These are phyloP conservation scores for Periphyllus acericola DNA, from an alignment of 2,888 invertebrate species.

Conservation along the genomic window DNA sequence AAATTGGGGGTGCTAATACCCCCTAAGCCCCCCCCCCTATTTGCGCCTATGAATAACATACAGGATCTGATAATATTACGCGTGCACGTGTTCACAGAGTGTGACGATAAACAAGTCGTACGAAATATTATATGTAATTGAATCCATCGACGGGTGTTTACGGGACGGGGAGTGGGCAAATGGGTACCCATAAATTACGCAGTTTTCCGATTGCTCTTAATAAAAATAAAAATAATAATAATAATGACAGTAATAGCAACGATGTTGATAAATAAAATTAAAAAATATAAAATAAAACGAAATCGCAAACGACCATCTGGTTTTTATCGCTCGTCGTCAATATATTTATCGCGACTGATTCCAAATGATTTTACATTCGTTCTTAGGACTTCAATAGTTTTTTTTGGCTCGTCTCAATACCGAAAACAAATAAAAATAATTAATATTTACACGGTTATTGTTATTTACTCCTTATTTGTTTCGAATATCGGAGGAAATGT, in stretches of 20 bases:
- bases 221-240: not conserved
- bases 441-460: not conserved
- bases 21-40: too few relatives aligned
- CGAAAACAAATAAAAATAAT: too few relatives aligned
- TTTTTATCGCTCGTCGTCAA: not conserved
- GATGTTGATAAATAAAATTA: not conserved
- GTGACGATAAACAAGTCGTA: conserved; percentile 7
- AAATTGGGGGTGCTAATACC: too few relatives aligned
- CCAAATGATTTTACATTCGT: too few relatives aligned
- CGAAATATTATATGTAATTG: conserved; percentile 9
- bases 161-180: not conserved
- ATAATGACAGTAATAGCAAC: not conserved
- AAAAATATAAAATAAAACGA: not conserved
- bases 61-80: not conserved
- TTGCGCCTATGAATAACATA: not conserved
- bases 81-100: not conserved
- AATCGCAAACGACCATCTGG: not conserved
- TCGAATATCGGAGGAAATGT: too few relatives aligned
- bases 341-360: too few relatives aligned
- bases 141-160: not conserved
- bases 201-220: not conserved
- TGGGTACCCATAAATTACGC: not conserved
- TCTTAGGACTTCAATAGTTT: too few relatives aligned
- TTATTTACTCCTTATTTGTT: not conserved
- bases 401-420: too few relatives aligned